Percentiles rank a stretch among this genome's conserved stretches.
These are phyloP conservation scores for Nerophis lumbriciformis DNA, from an alignment of 2,113 vertebrate species.

Conservation along the genomic window DNA sequence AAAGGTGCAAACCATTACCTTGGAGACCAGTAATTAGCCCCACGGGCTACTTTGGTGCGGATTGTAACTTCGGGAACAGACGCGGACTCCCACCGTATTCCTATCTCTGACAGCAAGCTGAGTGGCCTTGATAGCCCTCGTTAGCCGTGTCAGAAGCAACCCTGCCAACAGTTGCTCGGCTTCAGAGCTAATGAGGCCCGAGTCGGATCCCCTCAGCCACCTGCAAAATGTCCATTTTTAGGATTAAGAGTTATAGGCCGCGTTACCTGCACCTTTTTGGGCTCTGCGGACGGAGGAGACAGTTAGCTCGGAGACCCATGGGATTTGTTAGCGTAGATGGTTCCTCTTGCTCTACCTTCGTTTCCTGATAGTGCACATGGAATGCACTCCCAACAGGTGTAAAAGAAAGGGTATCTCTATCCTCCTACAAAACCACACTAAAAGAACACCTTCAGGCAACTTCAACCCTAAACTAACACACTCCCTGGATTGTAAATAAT, in stretches of 20 bases:
- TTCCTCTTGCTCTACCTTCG: neutral
- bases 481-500: no score
- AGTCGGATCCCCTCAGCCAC: neutral
- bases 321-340: neutral
- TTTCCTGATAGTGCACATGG: neutral
- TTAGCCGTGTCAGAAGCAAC: constrained; percentile 5
- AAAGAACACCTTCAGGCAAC: no score
- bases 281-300: neutral
- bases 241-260: constrained; percentile 1
- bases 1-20: constrained; percentile 2
- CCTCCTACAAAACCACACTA: no score
- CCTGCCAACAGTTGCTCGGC: constrained; percentile 5
- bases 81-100: constrained; percentile 1
- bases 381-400: no score
- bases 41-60: neutral
- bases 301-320: neutral
- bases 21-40: constrained; percentile 10
- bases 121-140: constrained; percentile 8
- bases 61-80: constrained; percentile 4
- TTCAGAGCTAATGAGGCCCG: constrained; percentile 1
- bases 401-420: no score
- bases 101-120: constrained; percentile 5
- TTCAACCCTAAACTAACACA: no score
- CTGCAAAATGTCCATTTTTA: constrained; percentile 4
- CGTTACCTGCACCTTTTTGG: neutral